Percentiles rank a stretch among this genome's conserved stretches.
Evolutionary conservation across 2,797 vertebrate genomes (phyloP).

Genomic region (Syncerus caffer): DNA sequence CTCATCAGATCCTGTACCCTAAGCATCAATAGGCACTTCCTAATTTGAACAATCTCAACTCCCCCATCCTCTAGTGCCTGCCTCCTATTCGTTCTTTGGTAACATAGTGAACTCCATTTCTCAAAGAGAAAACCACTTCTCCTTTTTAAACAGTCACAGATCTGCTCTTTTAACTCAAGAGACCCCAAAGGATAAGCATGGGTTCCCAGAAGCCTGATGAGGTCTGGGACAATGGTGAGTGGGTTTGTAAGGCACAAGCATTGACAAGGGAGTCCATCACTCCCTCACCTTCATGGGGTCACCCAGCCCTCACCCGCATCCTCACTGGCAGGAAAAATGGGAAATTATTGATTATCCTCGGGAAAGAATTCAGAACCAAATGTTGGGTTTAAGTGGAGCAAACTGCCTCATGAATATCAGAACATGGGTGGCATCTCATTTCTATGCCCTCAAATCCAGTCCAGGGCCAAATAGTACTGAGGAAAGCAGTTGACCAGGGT

Average conservation of each 20-base stretch:
- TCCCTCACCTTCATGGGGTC: neutral
- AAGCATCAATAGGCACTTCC: neutral
- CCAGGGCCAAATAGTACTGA: neutral
- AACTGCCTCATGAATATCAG: neutral
- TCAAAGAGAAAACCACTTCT: neutral
- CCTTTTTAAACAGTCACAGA: neutral
- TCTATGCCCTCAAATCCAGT: neutral
- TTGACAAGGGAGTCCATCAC: accelerated
- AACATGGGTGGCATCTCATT: too few relatives aligned
- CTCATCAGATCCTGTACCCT: neutral
- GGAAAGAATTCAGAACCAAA: neutral
- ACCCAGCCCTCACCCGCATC: accelerated
- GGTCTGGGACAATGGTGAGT: neutral
- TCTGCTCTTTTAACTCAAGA: neutral
- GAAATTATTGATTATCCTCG: neutral
- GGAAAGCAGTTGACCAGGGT: accelerated
- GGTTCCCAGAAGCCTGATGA: neutral
- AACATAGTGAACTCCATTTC: neutral
- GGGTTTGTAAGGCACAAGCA: neutral
- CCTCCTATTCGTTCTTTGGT: too few relatives aligned
- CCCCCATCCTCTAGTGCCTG: neutral
- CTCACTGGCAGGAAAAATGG: neutral
- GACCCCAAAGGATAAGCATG: neutral
- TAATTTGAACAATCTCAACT: neutral
- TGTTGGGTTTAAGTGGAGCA: neutral